Conservation (phyloP, 1,140 invertebrate genomes). For the Zaprionus capensis region DNA sequence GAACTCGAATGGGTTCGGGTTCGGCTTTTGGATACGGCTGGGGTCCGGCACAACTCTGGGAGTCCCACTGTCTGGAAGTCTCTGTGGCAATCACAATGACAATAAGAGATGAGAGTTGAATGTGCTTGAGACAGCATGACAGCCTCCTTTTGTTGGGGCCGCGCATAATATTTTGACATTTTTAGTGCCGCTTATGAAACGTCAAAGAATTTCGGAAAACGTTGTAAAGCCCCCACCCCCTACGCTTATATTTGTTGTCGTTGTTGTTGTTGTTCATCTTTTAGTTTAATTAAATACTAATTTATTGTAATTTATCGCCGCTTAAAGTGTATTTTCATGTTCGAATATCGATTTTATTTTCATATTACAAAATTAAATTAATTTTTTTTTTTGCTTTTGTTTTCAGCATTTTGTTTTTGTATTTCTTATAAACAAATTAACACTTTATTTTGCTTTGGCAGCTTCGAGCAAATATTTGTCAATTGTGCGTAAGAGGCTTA, state of each 20-base stretch:
- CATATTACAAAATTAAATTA: constrained; percentile 14
- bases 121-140: constrained; percentile 69
- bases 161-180: constrained; percentile 79
- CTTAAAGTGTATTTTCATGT: constrained; percentile 77
- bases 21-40: not conserved
- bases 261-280: constrained; percentile 35
- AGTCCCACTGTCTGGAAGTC: constrained; percentile 8
- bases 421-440: constrained; percentile 68
- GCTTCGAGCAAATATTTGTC: constrained; percentile 28
- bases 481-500: constrained; percentile 51
- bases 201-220: constrained; percentile 62
- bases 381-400: constrained; percentile 42
- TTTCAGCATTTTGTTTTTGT: constrained; percentile 21
- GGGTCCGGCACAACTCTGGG: not conserved
- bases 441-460: constrained; percentile 64
- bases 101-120: constrained; percentile 56
- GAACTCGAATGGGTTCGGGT: constrained; percentile 1
- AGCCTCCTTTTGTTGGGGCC: constrained; percentile 53
- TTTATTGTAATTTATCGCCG: constrained; percentile 75
- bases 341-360: constrained; percentile 47
- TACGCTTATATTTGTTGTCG: not conserved
- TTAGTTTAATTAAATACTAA: constrained; percentile 81
- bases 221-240: not conserved
- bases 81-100: constrained; percentile 60
- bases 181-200: constrained; percentile 78